phyloP scores from a whole-genome alignment of 2,888 invertebrate genomes.

The Dynastes grantii region DNA sequence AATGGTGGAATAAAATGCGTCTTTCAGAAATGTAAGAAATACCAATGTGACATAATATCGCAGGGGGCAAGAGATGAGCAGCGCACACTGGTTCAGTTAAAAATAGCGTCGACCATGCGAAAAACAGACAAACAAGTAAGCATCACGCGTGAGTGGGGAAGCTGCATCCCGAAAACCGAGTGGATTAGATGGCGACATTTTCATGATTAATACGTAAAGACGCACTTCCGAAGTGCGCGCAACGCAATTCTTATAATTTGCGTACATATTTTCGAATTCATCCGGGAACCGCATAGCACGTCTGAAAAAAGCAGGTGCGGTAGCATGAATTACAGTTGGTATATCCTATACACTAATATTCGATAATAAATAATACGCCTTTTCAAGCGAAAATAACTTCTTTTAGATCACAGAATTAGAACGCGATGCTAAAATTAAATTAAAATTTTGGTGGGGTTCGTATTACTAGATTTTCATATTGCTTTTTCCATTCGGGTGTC shows the following conservation, averaged over 20 bases:
- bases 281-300: not conserved
- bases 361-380: slow-evolving; percentile 29
- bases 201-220: slow-evolving; percentile 5
- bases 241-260: not conserved
- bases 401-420: slow-evolving; percentile 38
- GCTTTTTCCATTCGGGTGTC: slow-evolving; percentile 13
- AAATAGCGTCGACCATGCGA: slow-evolving; percentile 18
- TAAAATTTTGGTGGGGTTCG: slow-evolving; percentile 40
- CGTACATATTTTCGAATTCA: no score
- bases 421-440: slow-evolving; percentile 42
- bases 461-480: slow-evolving; percentile 28
- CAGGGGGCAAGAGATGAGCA: not conserved
- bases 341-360: slow-evolving; percentile 11
- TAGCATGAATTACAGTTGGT: not conserved
- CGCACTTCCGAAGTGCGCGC: slow-evolving; percentile 23
- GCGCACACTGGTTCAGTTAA: not conserved
- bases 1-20: no score
- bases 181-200: slow-evolving; percentile 12
- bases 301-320: slow-evolving; percentile 8
- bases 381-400: slow-evolving; percentile 32
- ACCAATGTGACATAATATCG: not conserved
- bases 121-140: slow-evolving; percentile 18
- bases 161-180: slow-evolving; percentile 7
- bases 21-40: no score
- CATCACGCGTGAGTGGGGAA: slow-evolving; percentile 1